These are phyloP conservation scores for Melanotus villosus DNA, from an alignment of 2,888 invertebrate genomes.

Conservation along the genomic window DNA sequence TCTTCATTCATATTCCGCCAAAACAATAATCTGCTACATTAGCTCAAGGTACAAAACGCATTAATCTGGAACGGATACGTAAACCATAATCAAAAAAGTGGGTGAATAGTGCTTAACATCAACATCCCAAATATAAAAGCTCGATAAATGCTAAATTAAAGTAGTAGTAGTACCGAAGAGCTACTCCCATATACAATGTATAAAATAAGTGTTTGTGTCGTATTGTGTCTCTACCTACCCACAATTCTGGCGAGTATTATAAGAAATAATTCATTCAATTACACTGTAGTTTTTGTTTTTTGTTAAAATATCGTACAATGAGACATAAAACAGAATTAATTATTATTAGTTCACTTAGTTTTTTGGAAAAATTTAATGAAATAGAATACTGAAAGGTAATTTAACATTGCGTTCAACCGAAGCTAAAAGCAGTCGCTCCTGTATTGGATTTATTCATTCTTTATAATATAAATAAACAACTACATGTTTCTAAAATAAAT, in stretches of 20 bases:
- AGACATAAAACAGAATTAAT: too few species aligned
- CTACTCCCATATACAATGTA: background rate
- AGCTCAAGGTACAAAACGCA: slow-evolving; percentile 17
- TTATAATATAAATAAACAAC: too few species aligned
- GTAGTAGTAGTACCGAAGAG: background rate
- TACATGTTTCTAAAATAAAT: too few species aligned
- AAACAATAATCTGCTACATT: background rate
- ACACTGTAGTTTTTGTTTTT: background rate
- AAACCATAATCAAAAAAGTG: slow-evolving; percentile 4
- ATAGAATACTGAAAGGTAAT: too few species aligned
- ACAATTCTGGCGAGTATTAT: slow-evolving; percentile 30
- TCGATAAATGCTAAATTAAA: background rate
- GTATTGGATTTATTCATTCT: too few species aligned
- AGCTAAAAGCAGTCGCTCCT: too few species aligned
- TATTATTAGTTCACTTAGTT: too few species aligned
- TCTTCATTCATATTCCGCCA: background rate
- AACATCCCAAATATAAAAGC: slow-evolving; percentile 5
- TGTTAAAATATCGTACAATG: background rate
- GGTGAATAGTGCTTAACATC: background rate
- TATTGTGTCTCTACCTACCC: slow-evolving; percentile 34
- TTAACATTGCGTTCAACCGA: too few species aligned
- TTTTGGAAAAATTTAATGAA: too few species aligned
- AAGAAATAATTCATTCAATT: too few species aligned
- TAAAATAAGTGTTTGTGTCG: slow-evolving; percentile 27
- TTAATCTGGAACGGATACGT: slow-evolving; percentile 13